Percentiles rank a stretch among this genome's conserved stretches.
These are phyloP conservation scores for Oostethus manadensis DNA, from an alignment of 2,113 vertebrate genomes.

Conservation along the genomic window DNA sequence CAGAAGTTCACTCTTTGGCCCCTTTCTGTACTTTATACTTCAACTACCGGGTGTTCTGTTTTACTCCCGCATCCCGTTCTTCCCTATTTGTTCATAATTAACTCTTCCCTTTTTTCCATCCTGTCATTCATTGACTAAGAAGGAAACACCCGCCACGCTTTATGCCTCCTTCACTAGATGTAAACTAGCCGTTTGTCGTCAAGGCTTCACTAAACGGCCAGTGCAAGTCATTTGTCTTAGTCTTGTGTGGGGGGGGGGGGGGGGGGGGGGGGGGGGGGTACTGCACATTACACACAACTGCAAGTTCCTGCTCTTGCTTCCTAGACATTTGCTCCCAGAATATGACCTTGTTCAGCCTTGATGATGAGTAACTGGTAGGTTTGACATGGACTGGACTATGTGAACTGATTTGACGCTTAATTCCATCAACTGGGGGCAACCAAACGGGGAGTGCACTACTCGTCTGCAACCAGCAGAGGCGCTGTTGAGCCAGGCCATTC, in stretches of 20 bases:
- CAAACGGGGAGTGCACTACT: background rate
- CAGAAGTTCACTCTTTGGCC: constrained; percentile 2
- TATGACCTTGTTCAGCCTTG: background rate
- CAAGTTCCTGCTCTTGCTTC: constrained; percentile 14
- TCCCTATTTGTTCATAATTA: constrained; percentile 63
- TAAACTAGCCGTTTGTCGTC: constrained; percentile 17
- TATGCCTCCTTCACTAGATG: constrained; percentile 15
- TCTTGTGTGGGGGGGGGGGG: constrained; percentile 10
- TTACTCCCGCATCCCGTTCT: background rate
- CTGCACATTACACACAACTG: constrained; percentile 8
- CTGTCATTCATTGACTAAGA: constrained; percentile 63
- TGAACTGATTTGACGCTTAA: background rate
- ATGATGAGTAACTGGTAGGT: background rate
- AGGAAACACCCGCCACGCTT: constrained; percentile 29
- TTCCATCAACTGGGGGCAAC: background rate
- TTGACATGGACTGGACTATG: background rate
- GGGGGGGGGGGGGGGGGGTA: background rate
- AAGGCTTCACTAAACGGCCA: background rate
- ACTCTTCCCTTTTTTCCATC: constrained; percentile 56
- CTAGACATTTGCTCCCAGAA: background rate
- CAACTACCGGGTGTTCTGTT: constrained; percentile 9
- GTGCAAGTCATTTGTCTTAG: constrained; percentile 10
- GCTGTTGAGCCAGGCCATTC: background rate
- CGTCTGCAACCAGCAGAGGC: background rate
- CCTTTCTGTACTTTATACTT: constrained; percentile 20